These are phyloP conservation scores for Drosophila falleni DNA, from an alignment of 2,888 invertebrate genomes.

Conservation along the genomic window DNA sequence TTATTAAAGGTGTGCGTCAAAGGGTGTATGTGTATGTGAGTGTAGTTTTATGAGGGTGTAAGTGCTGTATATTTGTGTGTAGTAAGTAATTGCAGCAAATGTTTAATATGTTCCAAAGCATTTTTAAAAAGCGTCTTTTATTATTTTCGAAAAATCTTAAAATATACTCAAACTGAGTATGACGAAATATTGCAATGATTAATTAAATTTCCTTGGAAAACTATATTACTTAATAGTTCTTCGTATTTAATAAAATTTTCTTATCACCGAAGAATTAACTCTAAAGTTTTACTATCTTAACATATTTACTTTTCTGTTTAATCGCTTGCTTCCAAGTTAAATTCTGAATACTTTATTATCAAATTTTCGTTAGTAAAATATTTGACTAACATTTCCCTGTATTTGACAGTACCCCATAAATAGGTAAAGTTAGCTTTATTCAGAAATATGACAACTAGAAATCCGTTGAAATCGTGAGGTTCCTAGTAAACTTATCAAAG, in stretches of 20 bases:
- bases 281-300: neutral
- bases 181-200: too few relatives aligned
- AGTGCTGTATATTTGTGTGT: neutral
- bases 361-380: neutral
- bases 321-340: neutral
- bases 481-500: constrained; percentile 20
- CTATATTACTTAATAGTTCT: too few relatives aligned
- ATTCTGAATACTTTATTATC: neutral
- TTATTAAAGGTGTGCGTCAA: constrained; percentile 22
- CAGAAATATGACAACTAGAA: constrained; percentile 5
- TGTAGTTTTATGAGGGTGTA: constrained; percentile 17
- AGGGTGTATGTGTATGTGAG: neutral
- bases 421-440: constrained; percentile 6
- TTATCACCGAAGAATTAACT: too few relatives aligned
- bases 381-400: constrained; percentile 4
- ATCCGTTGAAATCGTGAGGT: constrained; percentile 4
- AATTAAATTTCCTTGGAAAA: neutral
- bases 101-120: constrained; percentile 21
- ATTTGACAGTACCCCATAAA: constrained; percentile 6
- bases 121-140: neutral
- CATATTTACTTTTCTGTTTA: neutral
- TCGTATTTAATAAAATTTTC: too few relatives aligned
- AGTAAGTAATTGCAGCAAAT: constrained; percentile 27
- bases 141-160: neutral
- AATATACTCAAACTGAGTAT: neutral